Evolutionary conservation across 2,113 vertebrate genomes (phyloP).

Genomic region (Sinocyclocheilus anophthalmus): DNA sequence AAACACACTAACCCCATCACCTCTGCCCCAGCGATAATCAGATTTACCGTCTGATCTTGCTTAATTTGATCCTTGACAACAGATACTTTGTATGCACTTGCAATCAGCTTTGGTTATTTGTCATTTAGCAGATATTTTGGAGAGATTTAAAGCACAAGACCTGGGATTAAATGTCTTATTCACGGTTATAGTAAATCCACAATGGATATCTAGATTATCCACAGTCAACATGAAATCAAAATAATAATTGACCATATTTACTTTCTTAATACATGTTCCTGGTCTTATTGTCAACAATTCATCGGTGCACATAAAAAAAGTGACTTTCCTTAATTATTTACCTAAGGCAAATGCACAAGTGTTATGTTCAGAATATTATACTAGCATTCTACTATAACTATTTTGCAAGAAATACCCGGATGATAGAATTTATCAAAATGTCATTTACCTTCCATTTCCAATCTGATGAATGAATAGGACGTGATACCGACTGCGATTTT

Average conservation of each 20-base stretch:
- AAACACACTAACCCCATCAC: background rate
- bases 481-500: background rate
- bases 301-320: background rate
- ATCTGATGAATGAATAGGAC: background rate
- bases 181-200: background rate
- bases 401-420: background rate
- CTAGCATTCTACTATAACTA: background rate
- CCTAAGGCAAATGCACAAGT: background rate
- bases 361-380: background rate
- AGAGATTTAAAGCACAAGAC: background rate
- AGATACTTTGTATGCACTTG: background rate
- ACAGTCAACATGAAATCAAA: background rate
- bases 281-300: background rate
- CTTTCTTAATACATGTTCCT: background rate
- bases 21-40: background rate
- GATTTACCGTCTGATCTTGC: background rate
- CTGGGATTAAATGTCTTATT: background rate
- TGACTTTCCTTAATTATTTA: background rate
- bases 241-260: background rate
- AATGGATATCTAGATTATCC: background rate
- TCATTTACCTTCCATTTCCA: background rate
- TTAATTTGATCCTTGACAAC: background rate
- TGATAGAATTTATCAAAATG: background rate
- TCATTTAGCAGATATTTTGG: background rate
- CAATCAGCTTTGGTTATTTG: conserved; percentile 21